These are phyloP conservation scores for Brachyalestes nurse DNA, from an alignment of 2,797 vertebrate species.

Conservation along the genomic window DNA sequence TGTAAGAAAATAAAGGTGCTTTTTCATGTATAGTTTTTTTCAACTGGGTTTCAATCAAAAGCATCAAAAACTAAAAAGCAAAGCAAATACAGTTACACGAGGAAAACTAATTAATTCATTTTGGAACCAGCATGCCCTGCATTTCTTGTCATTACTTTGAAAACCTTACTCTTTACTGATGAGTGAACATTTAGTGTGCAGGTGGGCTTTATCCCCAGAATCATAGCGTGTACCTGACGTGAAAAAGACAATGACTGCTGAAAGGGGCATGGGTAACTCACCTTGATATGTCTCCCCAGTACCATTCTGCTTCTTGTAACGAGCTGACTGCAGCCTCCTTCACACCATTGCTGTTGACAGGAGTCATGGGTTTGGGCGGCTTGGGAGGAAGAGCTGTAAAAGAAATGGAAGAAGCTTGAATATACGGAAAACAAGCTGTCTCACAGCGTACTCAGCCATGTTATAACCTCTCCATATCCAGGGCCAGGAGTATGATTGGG, in stretches of 20 bases:
- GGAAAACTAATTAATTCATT: too few species aligned
- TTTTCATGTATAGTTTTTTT: background rate
- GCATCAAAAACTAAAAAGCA: background rate
- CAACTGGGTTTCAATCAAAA: too few species aligned
- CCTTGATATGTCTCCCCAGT: conserved; percentile 99
- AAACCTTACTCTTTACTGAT: too few species aligned
- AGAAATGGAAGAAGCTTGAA: conserved; percentile 47
- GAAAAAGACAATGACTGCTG: background rate
- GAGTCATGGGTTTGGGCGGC: conserved; percentile 87
- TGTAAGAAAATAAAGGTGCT: background rate
- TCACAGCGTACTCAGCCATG: background rate
- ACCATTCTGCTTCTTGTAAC: conserved; percentile 96
- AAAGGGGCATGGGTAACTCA: conserved; percentile 64
- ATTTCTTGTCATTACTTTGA: too few species aligned
- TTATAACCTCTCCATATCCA: conserved; percentile 1
- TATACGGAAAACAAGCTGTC: background rate
- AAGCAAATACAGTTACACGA: background rate
- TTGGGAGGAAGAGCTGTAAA: conserved; percentile 94
- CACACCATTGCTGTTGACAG: conserved; percentile 78
- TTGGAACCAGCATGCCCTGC: too few species aligned
- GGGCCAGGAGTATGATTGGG: background rate
- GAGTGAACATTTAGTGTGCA: too few species aligned
- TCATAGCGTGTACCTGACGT: too few species aligned
- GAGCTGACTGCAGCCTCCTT: conserved; percentile 82
- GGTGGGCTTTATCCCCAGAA: too few species aligned